Base-by-base conservation (phyloP, 1,140 invertebrate species). In the Microvelia longipes region DNA sequence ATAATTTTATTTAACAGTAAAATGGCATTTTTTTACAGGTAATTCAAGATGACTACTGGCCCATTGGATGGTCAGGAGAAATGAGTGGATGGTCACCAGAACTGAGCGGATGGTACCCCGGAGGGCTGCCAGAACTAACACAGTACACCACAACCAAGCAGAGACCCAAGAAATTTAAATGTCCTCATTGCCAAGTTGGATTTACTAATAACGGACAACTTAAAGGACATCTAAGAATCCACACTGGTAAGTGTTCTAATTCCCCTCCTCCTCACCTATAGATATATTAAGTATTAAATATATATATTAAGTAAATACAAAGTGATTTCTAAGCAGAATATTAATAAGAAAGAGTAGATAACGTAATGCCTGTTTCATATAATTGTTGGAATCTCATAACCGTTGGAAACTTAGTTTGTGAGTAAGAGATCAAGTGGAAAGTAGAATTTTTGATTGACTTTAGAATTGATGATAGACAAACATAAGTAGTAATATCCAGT, bases 141-240 rank as follows among this genome's bases (percentile, higher is more conserved):
- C 19, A 5, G 5, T 50, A 50, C 19, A 11, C 62, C 5, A 64
- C 62, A 0, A 84, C 88, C 70, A 93, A 94, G 75, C 85, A 91
- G 73, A 81, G 93, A 2, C 92, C 92, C 0, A 95, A 95, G 78
- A 91, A 91, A 74, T 95, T 93, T 77, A 87, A 87, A 72, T 96
- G 93, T 78, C 89, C 90, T 0, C 87, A 92, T 75, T 96, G 93
- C 77, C 84, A 91, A 70, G 90, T 93, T 0, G 90, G 90, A 0
- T 96, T 96, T 77, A 93, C 91, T 30, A 96, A 96, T 77, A 94
- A 94, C 77, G 93, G 93, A 0, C 93, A 96, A 76, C 82, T 96
- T 0, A 93, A 91, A 78, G 93, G 93, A 69, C 93, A 96, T 76
- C 85, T 94, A 19, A 82, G 93, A 26, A 95, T 95, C 64, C 93